These are phyloP conservation scores for Octopus sinensis DNA, from an alignment of 1,140 invertebrate genomes.

Conservation along the genomic window DNA sequence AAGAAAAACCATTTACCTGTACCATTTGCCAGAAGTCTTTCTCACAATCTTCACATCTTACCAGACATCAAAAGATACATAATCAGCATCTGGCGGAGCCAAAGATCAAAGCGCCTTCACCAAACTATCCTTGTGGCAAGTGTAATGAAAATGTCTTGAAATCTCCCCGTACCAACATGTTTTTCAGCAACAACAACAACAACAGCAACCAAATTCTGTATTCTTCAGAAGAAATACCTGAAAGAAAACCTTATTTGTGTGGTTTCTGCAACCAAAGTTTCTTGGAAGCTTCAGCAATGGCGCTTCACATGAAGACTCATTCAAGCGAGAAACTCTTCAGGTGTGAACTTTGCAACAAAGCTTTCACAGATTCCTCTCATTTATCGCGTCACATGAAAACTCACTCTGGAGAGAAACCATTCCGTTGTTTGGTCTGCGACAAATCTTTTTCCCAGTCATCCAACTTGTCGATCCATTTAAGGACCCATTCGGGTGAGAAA, in stretches of 20 bases:
- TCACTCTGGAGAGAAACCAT: conserved; percentile 50
- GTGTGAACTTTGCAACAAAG: conserved; percentile 70
- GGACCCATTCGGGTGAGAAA: neutral
- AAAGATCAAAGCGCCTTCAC: too few relatives aligned
- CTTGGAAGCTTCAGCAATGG: conserved; percentile 41
- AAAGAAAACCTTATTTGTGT: conserved; percentile 50
- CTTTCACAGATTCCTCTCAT: conserved; percentile 15
- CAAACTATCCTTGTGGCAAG: too few relatives aligned
- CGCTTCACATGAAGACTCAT: conserved; percentile 73
- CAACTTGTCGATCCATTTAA: neutral
- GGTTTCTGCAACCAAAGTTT: conserved; percentile 64
- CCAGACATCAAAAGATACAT: conserved; percentile 52
- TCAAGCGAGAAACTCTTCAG: conserved; percentile 79
- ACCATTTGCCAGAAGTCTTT: conserved; percentile 50
- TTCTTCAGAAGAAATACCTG: conserved; percentile 20
- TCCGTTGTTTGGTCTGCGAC: conserved; percentile 53
- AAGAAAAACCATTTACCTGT: conserved; percentile 52
- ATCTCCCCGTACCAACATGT: too few relatives aligned
- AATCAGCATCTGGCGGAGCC: neutral
- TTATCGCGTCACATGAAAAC: conserved; percentile 40
- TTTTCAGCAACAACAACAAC: too few relatives aligned
- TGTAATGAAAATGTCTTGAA: too few relatives aligned
- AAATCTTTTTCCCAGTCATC: conserved; percentile 19
- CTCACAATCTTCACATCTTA: conserved; percentile 35
- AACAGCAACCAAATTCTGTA: too few relatives aligned